A percentile compares a stretch with the other conserved stretches of the same genome.
phyloP scores from a whole-genome alignment of 2,113 vertebrate species.

The Orcinus orca region DNA sequence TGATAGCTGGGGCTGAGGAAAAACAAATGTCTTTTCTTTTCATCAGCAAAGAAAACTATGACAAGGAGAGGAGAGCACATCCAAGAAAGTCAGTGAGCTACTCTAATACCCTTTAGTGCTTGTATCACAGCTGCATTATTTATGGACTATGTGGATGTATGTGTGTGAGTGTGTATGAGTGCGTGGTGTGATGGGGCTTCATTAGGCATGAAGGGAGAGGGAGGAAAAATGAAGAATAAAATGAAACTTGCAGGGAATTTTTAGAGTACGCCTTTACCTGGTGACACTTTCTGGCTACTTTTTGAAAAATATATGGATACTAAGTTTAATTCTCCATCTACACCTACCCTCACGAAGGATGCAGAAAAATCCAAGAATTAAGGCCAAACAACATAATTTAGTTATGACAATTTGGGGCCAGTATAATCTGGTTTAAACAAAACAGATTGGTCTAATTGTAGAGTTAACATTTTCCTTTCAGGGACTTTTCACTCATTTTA shows the following conservation, averaged over 20 bases:
- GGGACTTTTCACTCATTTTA: not conserved
- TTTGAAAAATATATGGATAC: not conserved
- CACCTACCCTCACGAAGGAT: not conserved
- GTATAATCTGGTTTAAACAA: not conserved
- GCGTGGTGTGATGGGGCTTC: not conserved
- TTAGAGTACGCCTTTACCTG: not conserved
- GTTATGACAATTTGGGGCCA: not conserved
- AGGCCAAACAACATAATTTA: not conserved
- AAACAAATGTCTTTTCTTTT: conserved; percentile 47
- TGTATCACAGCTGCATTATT: not conserved
- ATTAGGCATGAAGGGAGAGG: not conserved
- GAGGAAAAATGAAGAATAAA: not conserved
- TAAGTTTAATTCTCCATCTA: not conserved
- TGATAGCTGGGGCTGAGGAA: not conserved
- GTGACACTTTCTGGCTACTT: not conserved
- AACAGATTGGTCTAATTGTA: not conserved
- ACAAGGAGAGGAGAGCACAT: not conserved
- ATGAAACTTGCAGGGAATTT: not conserved
- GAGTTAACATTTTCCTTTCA: not conserved
- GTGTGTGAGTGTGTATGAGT: not conserved
- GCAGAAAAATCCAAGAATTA: not conserved
- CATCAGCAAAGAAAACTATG: conserved; percentile 10
- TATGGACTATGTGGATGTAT: not conserved
- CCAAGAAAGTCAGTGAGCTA: conserved; percentile 30
- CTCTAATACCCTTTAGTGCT: conserved; percentile 20